Evolutionary conservation across 2,797 vertebrate species (phyloP), one percentile per base, ranked within the genome.

Genomic region (Mergus octosetaceus): DNA sequence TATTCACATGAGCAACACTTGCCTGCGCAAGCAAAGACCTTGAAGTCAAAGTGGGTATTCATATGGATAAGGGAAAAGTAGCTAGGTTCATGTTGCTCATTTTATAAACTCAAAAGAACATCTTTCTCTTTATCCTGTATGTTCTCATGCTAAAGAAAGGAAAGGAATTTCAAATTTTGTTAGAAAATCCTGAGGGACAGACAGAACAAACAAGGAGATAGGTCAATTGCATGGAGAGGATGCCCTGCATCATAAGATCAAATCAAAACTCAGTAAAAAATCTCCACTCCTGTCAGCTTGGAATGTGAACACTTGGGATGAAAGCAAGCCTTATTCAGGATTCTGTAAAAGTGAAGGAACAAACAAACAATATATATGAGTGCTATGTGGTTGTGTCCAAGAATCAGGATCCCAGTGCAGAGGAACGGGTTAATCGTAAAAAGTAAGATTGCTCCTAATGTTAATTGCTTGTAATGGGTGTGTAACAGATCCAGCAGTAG

Each of bases 271-370:
- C 70, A 7, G 0, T 61, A 12, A 60, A 54, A 53, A 64, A 62
- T 47, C 43, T 74, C 28, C 13, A 27, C 61, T 80, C 54, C 38
- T 74, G 8, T 47, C 86, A 86, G 25, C 54, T 49, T 87, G 38
- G 47, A 19, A 72, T 80, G 30, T 51, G 32, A 89, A 76, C 28
- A 56, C 38, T 51, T 51, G 49, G 49, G 24, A 57, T 27, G 34
- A 94, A 84, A 81, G 75, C 10, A 56, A 81, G 34, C 66, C 51
- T 83, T 85, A 64, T 83, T 89, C 89, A 70, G 34, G 56, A 83
- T 13, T 60, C 36, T 21, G 7, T 56, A 21, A 71, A 83, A 80
- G 38, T 87, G 34, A 77, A 87, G 22, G n/a, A 84, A 61, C n/a
- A 60, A 30, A 2, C 5, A 58, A 95, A 80, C 47, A 64, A 41